Evolutionary conservation across 2,888 invertebrate genomes (phyloP), one percentile per base, ranked within the genome.

Genomic region (Bruchidius siliquastri): DNA sequence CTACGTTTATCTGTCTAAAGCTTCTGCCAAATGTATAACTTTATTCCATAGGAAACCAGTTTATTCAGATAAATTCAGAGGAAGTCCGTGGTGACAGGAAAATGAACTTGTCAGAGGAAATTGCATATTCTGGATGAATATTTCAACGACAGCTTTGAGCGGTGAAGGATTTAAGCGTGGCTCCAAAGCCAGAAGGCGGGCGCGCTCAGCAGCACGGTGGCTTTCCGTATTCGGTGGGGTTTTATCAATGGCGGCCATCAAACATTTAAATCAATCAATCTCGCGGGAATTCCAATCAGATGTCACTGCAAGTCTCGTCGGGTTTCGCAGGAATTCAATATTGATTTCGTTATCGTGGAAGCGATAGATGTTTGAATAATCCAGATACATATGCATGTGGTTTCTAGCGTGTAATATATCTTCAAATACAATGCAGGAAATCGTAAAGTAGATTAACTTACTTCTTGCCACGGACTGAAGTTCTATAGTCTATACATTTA

Each of bases 191-290:
- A 49, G 49, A 49, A 49, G 49, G 49, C 49, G 49, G 49, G 49
- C 18, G 49, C 3, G 13, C 18, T 3, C 18, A 18, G 49, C 26
- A 26, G 26, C 26, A 8, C 26, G 26, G 26, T 49, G 13, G 26
- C 13, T 49, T 49, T 49, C 49, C 49, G 13, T 49, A 49, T 49
- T 49, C 49, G 49, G 49, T 8, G 21, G 20, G 68, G 21, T 75
- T 77, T 74, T 76, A 73, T 79, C 79, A 78, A 80, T 77, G 73
- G 72, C 75, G 73, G 72, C 77, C 77, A 80, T 80, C 79, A 80
- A 78, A 80, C 79, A 80, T 80, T 80, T 79, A 80, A 80, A 80
- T 80, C 79, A 79, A 80, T 79, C 80, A 79, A 75, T 77, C 79
- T 74, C 72, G 68, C 73, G 79, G 75, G 80, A 78, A 77, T 79